Conservation (phyloP, 2,113 vertebrate genomes). For the Catharus minimus region DNA sequence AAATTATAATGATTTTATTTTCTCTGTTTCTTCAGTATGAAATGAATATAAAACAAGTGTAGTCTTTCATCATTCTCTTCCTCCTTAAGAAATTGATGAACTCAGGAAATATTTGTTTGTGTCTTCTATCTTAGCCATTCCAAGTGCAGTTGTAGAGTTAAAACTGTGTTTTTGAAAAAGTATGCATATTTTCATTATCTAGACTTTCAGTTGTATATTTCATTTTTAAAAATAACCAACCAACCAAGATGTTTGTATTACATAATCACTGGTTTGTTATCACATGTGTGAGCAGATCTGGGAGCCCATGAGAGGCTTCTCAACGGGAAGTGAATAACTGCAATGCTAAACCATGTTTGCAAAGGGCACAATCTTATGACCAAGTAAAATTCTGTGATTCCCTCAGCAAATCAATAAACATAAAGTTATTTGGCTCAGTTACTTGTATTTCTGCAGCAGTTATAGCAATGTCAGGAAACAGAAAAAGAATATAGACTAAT, state of each 20-base stretch:
- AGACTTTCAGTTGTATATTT: neutral
- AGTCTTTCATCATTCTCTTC: neutral
- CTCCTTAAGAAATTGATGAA: neutral
- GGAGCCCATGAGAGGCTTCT: neutral
- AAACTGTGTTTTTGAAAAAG: neutral
- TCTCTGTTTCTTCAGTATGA: neutral
- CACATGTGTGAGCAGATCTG: accelerated
- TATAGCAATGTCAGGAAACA: neutral
- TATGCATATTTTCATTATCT: neutral
- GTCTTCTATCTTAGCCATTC: neutral
- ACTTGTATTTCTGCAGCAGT: neutral
- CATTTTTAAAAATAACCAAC: neutral
- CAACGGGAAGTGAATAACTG: neutral
- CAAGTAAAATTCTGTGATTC: neutral
- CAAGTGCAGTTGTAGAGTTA: neutral
- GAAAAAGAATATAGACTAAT: neutral
- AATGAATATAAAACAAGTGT: neutral
- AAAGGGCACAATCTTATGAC: neutral
- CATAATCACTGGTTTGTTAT: neutral
- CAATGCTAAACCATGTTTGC: neutral
- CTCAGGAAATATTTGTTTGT: neutral
- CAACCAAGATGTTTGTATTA: neutral
- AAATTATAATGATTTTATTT: neutral
- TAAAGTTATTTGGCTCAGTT: neutral
- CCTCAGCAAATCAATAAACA: neutral